These are phyloP conservation scores for Temnothorax curvispinosus DNA, from an alignment of 1,140 invertebrate genomes.

Conservation along the genomic window DNA sequence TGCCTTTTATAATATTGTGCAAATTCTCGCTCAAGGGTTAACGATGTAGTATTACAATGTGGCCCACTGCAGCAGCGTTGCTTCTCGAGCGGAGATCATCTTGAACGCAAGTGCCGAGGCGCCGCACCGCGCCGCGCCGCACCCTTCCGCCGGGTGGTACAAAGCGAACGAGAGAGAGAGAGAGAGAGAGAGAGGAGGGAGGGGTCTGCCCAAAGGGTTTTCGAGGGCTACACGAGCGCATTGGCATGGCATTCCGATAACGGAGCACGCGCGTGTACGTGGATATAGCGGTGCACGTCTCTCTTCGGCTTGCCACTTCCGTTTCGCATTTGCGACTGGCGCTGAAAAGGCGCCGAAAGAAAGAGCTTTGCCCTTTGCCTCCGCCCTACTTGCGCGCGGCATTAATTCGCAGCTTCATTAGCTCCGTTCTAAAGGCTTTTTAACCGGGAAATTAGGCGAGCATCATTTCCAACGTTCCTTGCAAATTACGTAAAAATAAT, in stretches of 20 bases:
- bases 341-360: constrained; percentile 13
- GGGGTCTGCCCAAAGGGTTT: constrained; percentile 34
- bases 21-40: constrained; percentile 26
- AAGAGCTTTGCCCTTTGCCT: constrained; percentile 48
- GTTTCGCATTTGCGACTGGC: neutral
- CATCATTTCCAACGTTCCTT: neutral
- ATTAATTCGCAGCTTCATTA: constrained; percentile 28
- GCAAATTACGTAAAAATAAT: constrained; percentile 7
- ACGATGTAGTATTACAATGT: constrained; percentile 21
- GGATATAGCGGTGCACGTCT: constrained; percentile 8
- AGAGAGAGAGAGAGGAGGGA: neutral
- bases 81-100: constrained; percentile 44
- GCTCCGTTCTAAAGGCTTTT: neutral
- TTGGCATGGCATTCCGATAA: constrained; percentile 50
- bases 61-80: constrained; percentile 19
- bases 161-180: constrained; percentile 28
- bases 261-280: neutral
- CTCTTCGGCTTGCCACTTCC: neutral
- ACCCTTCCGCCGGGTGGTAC: constrained; percentile 17
- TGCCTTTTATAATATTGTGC: neutral
- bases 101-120: constrained; percentile 49
- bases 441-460: neutral
- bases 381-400: neutral
- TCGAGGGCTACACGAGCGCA: constrained; percentile 57
- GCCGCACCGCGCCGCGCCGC: neutral